Conservation (phyloP, 2,113 vertebrate species). For the Dasyprocta punctata region DNA sequence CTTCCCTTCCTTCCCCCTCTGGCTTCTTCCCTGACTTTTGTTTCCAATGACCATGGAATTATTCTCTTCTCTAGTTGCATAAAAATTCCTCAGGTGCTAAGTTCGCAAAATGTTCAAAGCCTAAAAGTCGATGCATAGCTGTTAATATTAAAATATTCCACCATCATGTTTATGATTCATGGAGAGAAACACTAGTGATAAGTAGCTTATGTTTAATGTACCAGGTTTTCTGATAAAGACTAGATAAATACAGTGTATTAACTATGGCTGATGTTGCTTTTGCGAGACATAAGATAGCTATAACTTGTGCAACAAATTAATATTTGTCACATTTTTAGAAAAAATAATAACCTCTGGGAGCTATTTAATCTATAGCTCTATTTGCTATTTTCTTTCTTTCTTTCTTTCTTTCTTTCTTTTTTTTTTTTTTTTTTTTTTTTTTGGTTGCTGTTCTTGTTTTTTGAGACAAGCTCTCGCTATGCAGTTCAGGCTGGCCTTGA, state of each 20-base stretch:
- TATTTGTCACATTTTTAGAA: background rate
- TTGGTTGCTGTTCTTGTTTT: background rate
- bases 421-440: background rate
- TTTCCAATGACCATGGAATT: background rate
- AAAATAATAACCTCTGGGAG: background rate
- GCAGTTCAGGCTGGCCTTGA: background rate
- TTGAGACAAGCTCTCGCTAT: background rate
- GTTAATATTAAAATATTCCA: constrained; percentile 48
- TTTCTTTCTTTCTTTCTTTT: background rate
- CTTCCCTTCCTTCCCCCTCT: background rate
- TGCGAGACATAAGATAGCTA: background rate
- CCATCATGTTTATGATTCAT: constrained; percentile 35
- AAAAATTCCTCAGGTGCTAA: constrained; percentile 23
- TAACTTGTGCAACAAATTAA: background rate
- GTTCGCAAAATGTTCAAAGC: background rate
- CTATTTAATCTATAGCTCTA: background rate
- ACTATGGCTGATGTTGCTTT: background rate
- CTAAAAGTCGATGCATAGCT: background rate
- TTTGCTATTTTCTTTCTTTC: constrained; percentile 11
- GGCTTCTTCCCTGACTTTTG: background rate
- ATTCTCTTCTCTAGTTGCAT: background rate
- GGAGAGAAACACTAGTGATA: background rate
- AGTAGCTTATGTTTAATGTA: background rate
- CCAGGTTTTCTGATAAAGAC: background rate
- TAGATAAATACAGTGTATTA: background rate